Conservation (phyloP, 2,797 vertebrate species). For the Jordanella pulchra region DNA sequence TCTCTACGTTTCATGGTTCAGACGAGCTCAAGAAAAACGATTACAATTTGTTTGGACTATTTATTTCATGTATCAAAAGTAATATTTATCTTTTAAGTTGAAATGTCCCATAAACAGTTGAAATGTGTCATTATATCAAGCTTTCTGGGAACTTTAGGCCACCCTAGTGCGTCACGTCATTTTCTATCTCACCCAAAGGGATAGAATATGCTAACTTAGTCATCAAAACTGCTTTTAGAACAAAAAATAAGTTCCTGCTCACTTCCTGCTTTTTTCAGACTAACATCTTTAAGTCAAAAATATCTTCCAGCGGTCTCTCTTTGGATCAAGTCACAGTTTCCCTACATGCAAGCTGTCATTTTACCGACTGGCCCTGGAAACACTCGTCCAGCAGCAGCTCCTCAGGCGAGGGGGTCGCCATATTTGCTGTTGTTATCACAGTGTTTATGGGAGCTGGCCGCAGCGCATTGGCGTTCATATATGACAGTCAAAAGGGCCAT, state of each 20-base stretch:
- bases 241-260: too few relatives aligned
- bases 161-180: background rate
- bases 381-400: constrained; percentile 52
- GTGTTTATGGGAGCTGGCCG: constrained; percentile 78
- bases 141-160: background rate
- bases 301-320: constrained; percentile 6
- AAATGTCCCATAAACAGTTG: background rate
- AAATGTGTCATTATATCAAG: background rate
- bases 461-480: constrained; percentile 82
- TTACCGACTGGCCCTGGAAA: constrained; percentile 55
- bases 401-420: constrained; percentile 65
- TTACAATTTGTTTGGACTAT: background rate
- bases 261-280: constrained; percentile 77
- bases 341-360: constrained; percentile 41
- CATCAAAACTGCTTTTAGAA: constrained; percentile 20
- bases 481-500: constrained; percentile 81
- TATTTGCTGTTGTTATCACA: constrained; percentile 79
- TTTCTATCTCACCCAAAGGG: background rate
- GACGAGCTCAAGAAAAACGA: background rate
- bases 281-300: constrained; percentile 51
- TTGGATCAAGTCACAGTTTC: background rate
- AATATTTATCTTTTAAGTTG: background rate
- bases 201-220: background rate
- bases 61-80: background rate
- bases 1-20: background rate